phyloP scores from a whole-genome alignment of 2,797 vertebrate genomes.

The Telmatherina bonti region DNA sequence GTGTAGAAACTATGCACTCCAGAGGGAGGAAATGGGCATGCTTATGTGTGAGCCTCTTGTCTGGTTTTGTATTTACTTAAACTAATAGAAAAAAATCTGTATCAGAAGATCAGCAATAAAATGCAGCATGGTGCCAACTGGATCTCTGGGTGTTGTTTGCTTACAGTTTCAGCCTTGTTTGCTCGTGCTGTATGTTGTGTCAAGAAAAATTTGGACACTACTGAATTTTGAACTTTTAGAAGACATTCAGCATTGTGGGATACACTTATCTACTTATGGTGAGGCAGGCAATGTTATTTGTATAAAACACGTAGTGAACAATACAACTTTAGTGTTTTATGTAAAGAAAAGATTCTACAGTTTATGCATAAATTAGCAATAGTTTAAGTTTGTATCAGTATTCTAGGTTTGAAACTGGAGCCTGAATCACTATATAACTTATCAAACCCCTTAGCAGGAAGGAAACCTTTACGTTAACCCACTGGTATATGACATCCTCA shows the following conservation, averaged over 20 bases:
- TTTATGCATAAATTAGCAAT: too few relatives aligned
- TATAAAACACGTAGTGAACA: too few relatives aligned
- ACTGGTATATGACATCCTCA: too few relatives aligned
- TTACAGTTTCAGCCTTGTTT: slow-evolving; percentile 1
- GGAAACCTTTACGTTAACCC: too few relatives aligned
- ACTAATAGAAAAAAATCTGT: slow-evolving; percentile 61
- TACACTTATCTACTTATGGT: background rate
- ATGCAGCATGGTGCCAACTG: slow-evolving; percentile 88
- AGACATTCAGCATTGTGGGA: background rate
- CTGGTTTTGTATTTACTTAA: slow-evolving; percentile 83
- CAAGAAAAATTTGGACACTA: background rate
- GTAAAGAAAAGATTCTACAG: too few relatives aligned
- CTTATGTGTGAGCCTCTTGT: slow-evolving; percentile 79
- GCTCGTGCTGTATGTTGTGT: background rate
- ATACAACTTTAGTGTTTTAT: too few relatives aligned
- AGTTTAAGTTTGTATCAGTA: too few relatives aligned
- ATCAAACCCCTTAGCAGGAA: too few relatives aligned
- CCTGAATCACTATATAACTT: too few relatives aligned
- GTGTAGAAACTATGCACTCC: slow-evolving; percentile 88
- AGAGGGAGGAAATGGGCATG: slow-evolving; percentile 82
- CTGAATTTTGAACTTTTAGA: background rate
- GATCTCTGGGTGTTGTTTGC: slow-evolving; percentile 34
- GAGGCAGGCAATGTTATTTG: too few relatives aligned
- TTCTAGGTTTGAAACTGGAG: too few relatives aligned
- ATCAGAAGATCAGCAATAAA: slow-evolving; percentile 87